Conservation (phyloP, 2,113 vertebrate species). For the Cyprinodon tularosa region DNA sequence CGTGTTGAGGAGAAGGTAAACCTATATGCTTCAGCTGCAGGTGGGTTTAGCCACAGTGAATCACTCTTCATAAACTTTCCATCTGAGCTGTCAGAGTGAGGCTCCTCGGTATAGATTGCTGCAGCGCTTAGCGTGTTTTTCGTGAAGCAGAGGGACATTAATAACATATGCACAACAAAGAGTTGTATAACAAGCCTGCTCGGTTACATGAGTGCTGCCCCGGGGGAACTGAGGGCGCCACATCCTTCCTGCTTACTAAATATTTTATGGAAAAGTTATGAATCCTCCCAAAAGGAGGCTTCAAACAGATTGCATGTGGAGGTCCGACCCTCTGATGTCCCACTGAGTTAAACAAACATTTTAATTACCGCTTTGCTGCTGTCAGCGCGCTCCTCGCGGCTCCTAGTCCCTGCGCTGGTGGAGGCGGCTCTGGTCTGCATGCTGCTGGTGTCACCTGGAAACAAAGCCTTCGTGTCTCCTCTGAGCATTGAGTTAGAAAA, state of each 20-base stretch:
- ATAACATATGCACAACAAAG: conserved; percentile 1
- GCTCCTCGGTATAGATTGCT: not conserved
- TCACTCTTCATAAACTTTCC: not conserved
- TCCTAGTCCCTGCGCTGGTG: conserved; percentile 32
- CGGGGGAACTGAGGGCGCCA: not conserved
- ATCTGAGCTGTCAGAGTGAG: not conserved
- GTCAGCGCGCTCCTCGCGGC: conserved; percentile 26
- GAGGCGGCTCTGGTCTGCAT: conserved; percentile 58
- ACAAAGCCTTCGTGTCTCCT: conserved; percentile 4
- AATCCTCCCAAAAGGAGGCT: not conserved
- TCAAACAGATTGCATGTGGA: not conserved
- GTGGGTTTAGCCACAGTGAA: not conserved
- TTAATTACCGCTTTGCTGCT: conserved; percentile 64
- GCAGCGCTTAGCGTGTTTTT: not conserved
- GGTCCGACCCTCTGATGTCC: not conserved
- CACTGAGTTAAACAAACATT: conserved; percentile 34
- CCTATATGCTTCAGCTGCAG: not conserved
- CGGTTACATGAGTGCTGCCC: not conserved
- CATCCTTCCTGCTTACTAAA: conserved; percentile 10
- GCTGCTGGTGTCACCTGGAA: conserved; percentile 36
- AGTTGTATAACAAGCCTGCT: conserved; percentile 41
- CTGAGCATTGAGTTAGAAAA: not conserved
- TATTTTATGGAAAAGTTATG: conserved; percentile 19
- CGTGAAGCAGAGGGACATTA: not conserved
- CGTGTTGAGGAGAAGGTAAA: not conserved